These are phyloP conservation scores for Pachycephala philippinensis DNA, from an alignment of 2,113 vertebrate species.

Conservation along the genomic window DNA sequence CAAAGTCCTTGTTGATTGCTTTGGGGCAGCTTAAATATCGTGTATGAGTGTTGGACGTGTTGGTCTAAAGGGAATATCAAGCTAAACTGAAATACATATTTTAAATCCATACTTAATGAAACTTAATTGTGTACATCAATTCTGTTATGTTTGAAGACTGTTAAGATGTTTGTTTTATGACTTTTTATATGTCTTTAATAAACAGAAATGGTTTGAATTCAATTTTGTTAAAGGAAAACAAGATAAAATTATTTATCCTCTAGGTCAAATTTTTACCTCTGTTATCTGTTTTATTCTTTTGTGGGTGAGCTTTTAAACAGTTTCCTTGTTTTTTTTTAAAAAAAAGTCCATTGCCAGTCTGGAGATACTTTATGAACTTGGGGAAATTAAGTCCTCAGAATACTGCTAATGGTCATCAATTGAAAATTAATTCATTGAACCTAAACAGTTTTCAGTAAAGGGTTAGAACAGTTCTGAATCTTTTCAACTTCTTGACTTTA, in stretches of 20 bases:
- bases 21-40: neutral
- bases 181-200: conserved; percentile 61
- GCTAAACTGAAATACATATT: conserved; percentile 45
- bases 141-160: conserved; percentile 46
- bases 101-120: conserved; percentile 50
- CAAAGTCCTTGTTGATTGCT: conserved; percentile 27
- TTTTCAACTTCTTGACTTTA: neutral
- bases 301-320: neutral
- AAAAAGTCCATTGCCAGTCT: neutral
- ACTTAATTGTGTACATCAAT: conserved; percentile 53
- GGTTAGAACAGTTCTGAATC: neutral
- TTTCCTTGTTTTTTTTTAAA: neutral
- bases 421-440: neutral
- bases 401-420: neutral
- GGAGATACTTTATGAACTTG: neutral
- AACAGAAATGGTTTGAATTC: conserved; percentile 41
- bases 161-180: conserved; percentile 28
- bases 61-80: conserved; percentile 60
- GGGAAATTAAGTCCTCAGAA: neutral
- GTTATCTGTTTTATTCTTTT: conserved; percentile 19
- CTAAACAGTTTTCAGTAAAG: neutral
- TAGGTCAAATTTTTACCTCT: conserved; percentile 6
- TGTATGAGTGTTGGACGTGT: conserved; percentile 20
- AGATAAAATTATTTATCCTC: neutral
- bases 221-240: conserved; percentile 20